Percentiles rank a stretch among this genome's conserved stretches.
Conservation (phyloP, 2,888 invertebrate genomes). For the Drosophila robusta region DNA sequence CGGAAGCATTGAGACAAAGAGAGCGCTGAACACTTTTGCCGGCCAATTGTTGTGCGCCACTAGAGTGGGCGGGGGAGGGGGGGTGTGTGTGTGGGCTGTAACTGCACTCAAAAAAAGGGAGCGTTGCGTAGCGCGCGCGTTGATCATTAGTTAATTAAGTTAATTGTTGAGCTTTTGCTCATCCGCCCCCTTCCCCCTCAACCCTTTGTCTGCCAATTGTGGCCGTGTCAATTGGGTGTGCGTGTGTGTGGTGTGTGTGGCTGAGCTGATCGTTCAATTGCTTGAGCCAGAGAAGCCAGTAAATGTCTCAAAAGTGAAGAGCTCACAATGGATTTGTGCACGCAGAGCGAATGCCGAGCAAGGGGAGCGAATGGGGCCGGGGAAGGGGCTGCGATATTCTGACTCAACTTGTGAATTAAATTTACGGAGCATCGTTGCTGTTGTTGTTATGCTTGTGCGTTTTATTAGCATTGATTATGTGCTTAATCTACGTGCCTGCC, state of each 20-base stretch:
- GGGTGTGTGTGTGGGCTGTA: neutral
- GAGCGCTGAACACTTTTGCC: conserved; percentile 2
- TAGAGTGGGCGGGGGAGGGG: neutral
- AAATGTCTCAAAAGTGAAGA: conserved; percentile 1
- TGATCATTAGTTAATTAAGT: conserved; percentile 70
- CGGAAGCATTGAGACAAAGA: conserved; percentile 8
- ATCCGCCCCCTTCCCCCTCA: conserved; percentile 27
- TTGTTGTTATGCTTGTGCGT: conserved; percentile 41
- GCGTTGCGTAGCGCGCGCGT: conserved; percentile 33
- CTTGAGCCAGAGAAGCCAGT: conserved; percentile 40
- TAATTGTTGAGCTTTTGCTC: conserved; percentile 70
- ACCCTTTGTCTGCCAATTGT: conserved; percentile 10
- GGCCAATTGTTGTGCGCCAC: conserved; percentile 2
- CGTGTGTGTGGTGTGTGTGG: conserved; percentile 8
- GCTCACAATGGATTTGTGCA: too few relatives aligned
- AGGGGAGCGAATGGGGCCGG: neutral
- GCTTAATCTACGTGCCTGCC: conserved; percentile 39
- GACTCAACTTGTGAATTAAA: conserved; percentile 71
- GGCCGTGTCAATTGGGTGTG: conserved; percentile 59
- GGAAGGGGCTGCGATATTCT: conserved; percentile 12
- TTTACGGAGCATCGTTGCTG: conserved; percentile 35
- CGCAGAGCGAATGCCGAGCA: too few relatives aligned
- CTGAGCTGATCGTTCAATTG: conserved; percentile 42
- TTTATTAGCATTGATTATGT: conserved; percentile 78
- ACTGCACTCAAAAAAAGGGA: conserved; percentile 20